Percentiles rank a stretch among this genome's conserved stretches.
Conservation (phyloP, 2,888 invertebrate genomes). For the Drosophila anomalipes region DNA sequence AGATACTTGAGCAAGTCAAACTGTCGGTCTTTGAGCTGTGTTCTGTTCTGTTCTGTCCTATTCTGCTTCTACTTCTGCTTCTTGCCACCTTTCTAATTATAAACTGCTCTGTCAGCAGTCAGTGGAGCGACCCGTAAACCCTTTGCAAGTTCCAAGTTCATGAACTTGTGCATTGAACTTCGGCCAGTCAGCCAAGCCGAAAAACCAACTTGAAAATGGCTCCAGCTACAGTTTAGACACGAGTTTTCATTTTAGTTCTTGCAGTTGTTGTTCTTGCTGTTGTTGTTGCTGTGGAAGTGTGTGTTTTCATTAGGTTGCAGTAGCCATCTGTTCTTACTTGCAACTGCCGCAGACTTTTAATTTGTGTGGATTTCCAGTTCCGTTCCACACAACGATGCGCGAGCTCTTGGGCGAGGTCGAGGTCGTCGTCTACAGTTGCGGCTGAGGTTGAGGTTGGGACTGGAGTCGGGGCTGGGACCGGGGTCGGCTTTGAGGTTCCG, state of each 20-base stretch:
- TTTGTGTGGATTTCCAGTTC: constrained; percentile 73
- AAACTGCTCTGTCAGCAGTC: constrained; percentile 75
- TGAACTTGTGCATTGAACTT: constrained; percentile 81
- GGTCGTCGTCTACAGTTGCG: constrained; percentile 32
- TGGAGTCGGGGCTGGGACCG: neutral
- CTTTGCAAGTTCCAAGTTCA: constrained; percentile 76
- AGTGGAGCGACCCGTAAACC: constrained; percentile 52
- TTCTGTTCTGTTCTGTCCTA: neutral
- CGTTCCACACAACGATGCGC: constrained; percentile 41
- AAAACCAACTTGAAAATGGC: constrained; percentile 65
- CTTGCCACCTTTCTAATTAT: constrained; percentile 70
- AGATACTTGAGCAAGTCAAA: constrained; percentile 67
- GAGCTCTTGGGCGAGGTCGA: constrained; percentile 54
- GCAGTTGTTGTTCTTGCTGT: constrained; percentile 14
- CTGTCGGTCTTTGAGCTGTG: constrained; percentile 52
- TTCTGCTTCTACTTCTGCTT: constrained; percentile 1
- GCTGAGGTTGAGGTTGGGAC: constrained; percentile 1
- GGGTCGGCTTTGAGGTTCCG: constrained; percentile 57
- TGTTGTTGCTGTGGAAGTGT: constrained; percentile 54
- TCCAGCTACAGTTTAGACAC: constrained; percentile 55
- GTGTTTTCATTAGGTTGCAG: constrained; percentile 75
- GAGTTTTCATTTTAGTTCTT: constrained; percentile 44
- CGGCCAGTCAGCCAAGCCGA: constrained; percentile 61
- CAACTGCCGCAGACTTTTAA: constrained; percentile 72
- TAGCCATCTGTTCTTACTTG: constrained; percentile 68